Base-by-base conservation (phyloP, 2,797 vertebrate species). In the Pantherophis alleghaniensis region DNA sequence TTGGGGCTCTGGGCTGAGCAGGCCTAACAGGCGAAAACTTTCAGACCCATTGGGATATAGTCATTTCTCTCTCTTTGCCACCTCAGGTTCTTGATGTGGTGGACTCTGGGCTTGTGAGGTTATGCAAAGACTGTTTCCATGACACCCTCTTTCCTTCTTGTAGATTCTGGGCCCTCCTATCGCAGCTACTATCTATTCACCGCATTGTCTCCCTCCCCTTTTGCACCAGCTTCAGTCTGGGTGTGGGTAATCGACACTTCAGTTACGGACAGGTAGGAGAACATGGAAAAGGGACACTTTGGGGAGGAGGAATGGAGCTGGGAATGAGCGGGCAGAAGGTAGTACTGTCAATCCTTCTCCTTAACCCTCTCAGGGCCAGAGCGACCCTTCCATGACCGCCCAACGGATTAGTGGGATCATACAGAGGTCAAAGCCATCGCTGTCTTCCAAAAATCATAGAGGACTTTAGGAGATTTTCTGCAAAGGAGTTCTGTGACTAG, bases 91-190 rank as follows among this genome's bases (percentile, higher is more conserved):
- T 59, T 86, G 10, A 56, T 28, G 18, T 59, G 56, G 7, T 24
- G 59, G 9, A 26, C 22, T 69, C 32, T 91, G 37, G 37, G 24
- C 10, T 53, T 79, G 28, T 60, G 28, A 0, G 5, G 7, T 4
- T 13, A 28, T 32, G 1, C 63, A n/a, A 3, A 6, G 1, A 9
- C 53, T 51, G 16, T 32, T 74, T 4, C 37, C 16, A 5, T 53
- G 4, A 59, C 13, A 7, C n/a, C n/a, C 14, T 3, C 0, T 0
- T 59, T 42, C 79, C 10, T 93, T 24, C 88, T 87, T 87, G 47
- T 96, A 99, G 99, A 97, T 99, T 99, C 97, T 99, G 99, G 99
- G 96, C 96, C 88, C 97, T 97, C 57, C 97, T 99, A 94, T 97
- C 96, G 0, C 97, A 97, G 86, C 96, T 97, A 92, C 97, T 99